Evolutionary conservation across 2,888 invertebrate species (phyloP), one percentile per base, ranked within the genome.

Genomic region (Cheilosia pagana): DNA sequence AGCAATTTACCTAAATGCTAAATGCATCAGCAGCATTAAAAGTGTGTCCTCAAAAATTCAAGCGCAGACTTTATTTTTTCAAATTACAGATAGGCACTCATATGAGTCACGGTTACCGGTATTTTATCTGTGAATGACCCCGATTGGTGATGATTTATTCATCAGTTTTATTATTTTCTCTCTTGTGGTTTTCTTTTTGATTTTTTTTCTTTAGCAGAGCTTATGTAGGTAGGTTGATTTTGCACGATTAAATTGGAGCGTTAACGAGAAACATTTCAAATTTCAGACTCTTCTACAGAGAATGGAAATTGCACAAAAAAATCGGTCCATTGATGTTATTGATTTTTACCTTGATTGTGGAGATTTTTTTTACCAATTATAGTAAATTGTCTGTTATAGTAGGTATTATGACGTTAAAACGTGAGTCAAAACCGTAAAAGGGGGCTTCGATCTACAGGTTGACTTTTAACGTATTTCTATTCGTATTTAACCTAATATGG

Each of bases 81-180:
- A 72, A 72, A 45, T 3, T 50, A 48, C 16, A 31, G 41, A 63
- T 48, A 59, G n/a, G 70, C 21, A 65, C 35, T 52, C 21, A 35
- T 52, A 71, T 85, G 79, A 85, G 59, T 85, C 83, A 85, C 60
- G 48, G 21, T 55, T 79, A 85, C 59, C 83, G 83, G 83, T 79
- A 79, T 77, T 77, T 85, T 85, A 65, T 68, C 65, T 71, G 83
- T 85, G 83, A 85, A 85, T 85, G 83, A 85, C 83, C 83, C 79
- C 79, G 79, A 85, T 85, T 65, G 63, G 55, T 55, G 78, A 79
- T 78, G 74, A 79, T 85, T 79, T 85, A 83, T 83, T 68, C 21
- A 48, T 63, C 65, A 55, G 55, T 72, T 82, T 23, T 14, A 19
- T 35, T 48, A 48, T 52, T 45, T 10, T 16, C 53, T 45, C 41